A percentile compares a stretch with the other conserved stretches of the same genome.
Conservation (phyloP, 2,113 vertebrate genomes). For the Oenanthe melanoleuca region DNA sequence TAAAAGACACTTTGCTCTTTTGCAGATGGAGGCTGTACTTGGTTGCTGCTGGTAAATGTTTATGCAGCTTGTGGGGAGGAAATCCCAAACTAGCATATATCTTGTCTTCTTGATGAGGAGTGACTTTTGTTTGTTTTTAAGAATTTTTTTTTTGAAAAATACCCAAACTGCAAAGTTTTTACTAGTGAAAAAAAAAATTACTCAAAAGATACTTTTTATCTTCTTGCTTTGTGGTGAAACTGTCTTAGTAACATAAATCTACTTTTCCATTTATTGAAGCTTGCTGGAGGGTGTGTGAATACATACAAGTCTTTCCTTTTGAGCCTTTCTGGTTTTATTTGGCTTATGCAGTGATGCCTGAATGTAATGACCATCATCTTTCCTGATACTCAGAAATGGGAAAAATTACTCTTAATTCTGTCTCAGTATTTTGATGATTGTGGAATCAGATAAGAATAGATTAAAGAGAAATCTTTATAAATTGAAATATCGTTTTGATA, state of each 20-base stretch:
- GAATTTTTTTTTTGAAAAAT: neutral
- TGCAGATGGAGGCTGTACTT: neutral
- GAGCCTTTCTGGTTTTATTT: neutral
- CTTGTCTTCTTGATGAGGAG: neutral
- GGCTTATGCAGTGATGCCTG: neutral
- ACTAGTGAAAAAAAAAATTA: neutral
- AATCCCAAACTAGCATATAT: neutral
- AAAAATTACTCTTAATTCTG: neutral
- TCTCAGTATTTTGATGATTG: neutral
- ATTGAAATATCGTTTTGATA: neutral
- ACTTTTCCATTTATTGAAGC: neutral
- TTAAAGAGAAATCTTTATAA: neutral
- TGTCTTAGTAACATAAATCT: neutral
- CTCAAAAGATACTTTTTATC: neutral
- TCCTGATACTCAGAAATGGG: neutral
- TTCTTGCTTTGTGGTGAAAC: neutral
- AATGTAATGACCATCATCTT: neutral
- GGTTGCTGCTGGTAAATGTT: neutral
- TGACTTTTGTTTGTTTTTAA: neutral
- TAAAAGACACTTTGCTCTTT: neutral
- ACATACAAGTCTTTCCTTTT: neutral
- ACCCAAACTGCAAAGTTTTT: neutral
- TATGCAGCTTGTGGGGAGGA: neutral
- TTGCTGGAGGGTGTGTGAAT: neutral
- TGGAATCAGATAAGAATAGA: neutral